Base-by-base conservation (phyloP, 2,113 vertebrate genomes). In the Albula goreensis region DNA sequence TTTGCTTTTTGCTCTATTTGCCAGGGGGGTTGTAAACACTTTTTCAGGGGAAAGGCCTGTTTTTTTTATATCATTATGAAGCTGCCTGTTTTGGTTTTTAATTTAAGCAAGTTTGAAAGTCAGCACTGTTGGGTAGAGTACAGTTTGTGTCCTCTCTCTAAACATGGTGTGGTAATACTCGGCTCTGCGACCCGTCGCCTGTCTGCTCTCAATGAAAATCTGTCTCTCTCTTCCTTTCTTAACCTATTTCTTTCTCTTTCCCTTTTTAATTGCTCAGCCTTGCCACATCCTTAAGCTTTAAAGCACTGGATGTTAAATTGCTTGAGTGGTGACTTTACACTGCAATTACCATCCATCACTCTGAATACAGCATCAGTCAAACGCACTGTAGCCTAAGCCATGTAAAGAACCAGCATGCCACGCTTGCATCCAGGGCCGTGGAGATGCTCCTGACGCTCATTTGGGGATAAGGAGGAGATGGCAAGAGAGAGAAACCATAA, bases 271-370 rank as follows among this genome's bases (percentile, higher is more conserved):
- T 88, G 80, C 89, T 78, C 86, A 84, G 79, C 77, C 31, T 78
- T 82, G 49, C 88, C 85, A 87, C 87, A 88, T 89, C 86, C 86
- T 90, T 81, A 81, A 85, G 78, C 89, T 91, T 88, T 89, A 92
- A 83, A 89, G 86, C 86, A 86, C 63, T 85, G 74, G 80, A 89
- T 88, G 89, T 83, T 60, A 50, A 91, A 89, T 87, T 85, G 88
- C 89, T 89, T 85, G 85, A 92, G 84, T 87, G 88, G 85, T 89
- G 89, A 87, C 85, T 74, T 74, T 89, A 90, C 31, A 22, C 85
- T 17, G 84, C 86, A 88, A 89, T 92, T 91, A 92, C 60, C 86
- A 82, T 85, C 82, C 49, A 53, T 84, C 80, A 60, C 86, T 85
- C 89, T 88, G 84, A 80, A 80, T 78, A 63, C 50, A 49, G 85